Conservation (phyloP, 1,140 invertebrate species). For the Achatina immaculata region DNA sequence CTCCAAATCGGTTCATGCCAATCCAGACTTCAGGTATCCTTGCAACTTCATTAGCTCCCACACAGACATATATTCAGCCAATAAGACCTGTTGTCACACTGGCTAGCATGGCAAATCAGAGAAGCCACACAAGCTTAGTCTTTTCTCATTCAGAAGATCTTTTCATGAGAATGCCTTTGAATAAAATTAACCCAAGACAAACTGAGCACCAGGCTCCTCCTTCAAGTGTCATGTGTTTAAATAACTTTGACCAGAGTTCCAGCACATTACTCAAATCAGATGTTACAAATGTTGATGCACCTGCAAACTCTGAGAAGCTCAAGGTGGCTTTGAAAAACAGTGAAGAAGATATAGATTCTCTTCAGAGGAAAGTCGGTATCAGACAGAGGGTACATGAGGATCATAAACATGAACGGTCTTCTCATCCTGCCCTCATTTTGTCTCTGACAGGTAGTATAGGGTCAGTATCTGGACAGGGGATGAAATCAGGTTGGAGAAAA, state of each 20-base stretch:
- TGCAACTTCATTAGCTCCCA: not conserved
- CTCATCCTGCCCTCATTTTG: not conserved
- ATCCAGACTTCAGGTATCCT: constrained; percentile 35
- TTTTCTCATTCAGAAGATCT: not conserved
- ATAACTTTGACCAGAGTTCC: not conserved
- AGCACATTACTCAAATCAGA: not conserved
- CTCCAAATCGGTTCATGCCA: constrained; percentile 35
- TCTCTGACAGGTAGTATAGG: constrained; percentile 28
- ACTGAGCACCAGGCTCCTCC: too few species aligned
- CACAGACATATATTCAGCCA: constrained; percentile 33
- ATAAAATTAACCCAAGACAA: not conserved
- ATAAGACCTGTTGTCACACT: constrained; percentile 32
- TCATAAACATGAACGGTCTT: not conserved
- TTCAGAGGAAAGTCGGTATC: not conserved
- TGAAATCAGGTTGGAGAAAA: constrained; percentile 7
- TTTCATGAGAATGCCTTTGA: not conserved
- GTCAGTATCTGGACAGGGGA: constrained; percentile 13
- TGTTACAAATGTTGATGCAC: not conserved
- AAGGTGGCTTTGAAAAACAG: not conserved
- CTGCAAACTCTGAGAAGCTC: not conserved
- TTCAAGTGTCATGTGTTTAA: not conserved
- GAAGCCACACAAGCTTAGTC: not conserved
- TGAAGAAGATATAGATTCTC: not conserved
- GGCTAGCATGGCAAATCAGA: constrained; percentile 22
- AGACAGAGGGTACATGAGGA: not conserved